These are phyloP conservation scores for Dasyurus viverrinus DNA, from an alignment of 2,113 vertebrate genomes.

Conservation along the genomic window DNA sequence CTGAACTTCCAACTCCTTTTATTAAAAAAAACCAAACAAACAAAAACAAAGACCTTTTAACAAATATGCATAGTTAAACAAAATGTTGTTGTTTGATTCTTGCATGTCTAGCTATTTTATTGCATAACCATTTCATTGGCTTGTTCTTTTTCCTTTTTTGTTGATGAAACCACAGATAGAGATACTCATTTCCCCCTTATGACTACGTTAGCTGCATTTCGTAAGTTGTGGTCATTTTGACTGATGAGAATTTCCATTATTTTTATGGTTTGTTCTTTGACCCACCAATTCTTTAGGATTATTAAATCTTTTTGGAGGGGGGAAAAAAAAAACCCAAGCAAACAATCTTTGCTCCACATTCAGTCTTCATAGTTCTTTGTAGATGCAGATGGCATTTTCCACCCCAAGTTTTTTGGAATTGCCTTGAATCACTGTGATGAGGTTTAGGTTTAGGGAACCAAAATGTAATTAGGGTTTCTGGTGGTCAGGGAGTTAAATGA, in stretches of 20 bases:
- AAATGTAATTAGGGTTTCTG: too few relatives aligned
- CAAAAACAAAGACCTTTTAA: not conserved
- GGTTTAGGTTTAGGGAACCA: too few relatives aligned
- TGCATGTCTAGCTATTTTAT: not conserved
- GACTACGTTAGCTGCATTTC: not conserved
- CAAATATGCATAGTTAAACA: not conserved
- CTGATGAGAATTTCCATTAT: not conserved
- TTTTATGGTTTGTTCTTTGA: not conserved
- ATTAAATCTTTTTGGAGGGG: too few relatives aligned
- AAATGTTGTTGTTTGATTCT: not conserved
- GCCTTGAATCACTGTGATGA: too few relatives aligned
- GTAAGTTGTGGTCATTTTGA: not conserved
- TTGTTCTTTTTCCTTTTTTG: not conserved
- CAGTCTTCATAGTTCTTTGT: too few relatives aligned
- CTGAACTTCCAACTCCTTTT: not conserved
- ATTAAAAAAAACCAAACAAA: not conserved
- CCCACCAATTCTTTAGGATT: too few relatives aligned
- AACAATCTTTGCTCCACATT: too few relatives aligned
- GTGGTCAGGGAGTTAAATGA: too few relatives aligned
- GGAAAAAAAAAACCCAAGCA: too few relatives aligned
- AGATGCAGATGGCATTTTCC: too few relatives aligned
- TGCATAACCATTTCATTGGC: not conserved
- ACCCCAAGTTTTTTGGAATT: too few relatives aligned
- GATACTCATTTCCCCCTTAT: not conserved
- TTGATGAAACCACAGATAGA: not conserved